A percentile compares a stretch with the other conserved stretches of the same genome.
These are phyloP conservation scores for Cromileptes altivelis DNA, from an alignment of 2,113 vertebrate species.

Conservation along the genomic window DNA sequence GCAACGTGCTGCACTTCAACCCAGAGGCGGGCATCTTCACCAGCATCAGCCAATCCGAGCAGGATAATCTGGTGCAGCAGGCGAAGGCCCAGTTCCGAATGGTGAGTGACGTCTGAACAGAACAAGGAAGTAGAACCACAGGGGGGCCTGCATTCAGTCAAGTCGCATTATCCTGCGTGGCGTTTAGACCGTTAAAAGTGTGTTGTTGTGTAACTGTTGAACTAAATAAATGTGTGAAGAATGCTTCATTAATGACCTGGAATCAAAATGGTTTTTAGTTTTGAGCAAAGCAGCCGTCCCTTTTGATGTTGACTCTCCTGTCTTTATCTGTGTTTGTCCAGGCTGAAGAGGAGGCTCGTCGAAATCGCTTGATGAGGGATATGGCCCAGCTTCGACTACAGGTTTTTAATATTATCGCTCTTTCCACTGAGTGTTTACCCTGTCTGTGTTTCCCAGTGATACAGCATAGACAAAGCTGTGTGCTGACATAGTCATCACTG, in stretches of 20 bases:
- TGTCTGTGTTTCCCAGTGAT: neutral
- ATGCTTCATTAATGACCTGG: neutral
- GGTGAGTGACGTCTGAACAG: constrained; percentile 85
- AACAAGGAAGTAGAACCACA: neutral
- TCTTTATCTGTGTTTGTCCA: constrained; percentile 57
- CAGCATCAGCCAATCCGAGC: constrained; percentile 91
- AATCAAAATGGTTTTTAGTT: neutral
- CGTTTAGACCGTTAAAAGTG: neutral
- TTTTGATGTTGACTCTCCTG: neutral
- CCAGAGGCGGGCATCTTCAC: constrained; percentile 95
- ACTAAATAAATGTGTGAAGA: neutral
- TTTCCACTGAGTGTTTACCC: neutral
- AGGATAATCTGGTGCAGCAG: constrained; percentile 92
- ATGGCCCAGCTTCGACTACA: constrained; percentile 98
- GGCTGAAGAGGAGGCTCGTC: constrained; percentile 96
- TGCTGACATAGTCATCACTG: neutral
- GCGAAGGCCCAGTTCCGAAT: constrained; percentile 97
- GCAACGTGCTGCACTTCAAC: constrained; percentile 96
- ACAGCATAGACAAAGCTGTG: neutral
- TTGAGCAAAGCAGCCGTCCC: neutral
- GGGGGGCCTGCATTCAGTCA: neutral
- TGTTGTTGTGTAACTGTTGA: constrained; percentile 3
- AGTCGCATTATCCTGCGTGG: neutral
- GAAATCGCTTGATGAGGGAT: constrained; percentile 96
- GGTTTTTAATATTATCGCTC: constrained; percentile 78